Evolutionary conservation across 2,888 invertebrate genomes (phyloP).

Genomic region (Phortica okadai): DNA sequence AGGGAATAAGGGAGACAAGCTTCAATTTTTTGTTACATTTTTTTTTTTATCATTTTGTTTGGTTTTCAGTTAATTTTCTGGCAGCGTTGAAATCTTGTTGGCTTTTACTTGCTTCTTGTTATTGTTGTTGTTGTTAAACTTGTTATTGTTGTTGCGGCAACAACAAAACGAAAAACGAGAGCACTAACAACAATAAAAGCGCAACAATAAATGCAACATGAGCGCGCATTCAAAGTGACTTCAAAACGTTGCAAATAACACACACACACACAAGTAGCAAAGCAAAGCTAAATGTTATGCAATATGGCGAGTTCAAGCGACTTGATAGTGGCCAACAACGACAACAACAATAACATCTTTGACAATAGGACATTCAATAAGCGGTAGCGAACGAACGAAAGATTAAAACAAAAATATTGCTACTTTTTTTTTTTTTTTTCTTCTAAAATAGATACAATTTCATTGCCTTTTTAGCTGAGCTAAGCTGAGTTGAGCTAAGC

Average conservation of each 20-base stretch:
- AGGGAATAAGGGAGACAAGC: conserved; percentile 14
- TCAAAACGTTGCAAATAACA: not conserved
- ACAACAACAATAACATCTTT: conserved; percentile 7
- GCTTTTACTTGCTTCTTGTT: conserved; percentile 40
- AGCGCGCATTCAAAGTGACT: conserved; percentile 11
- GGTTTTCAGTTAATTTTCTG: not conserved
- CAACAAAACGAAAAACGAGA: not conserved
- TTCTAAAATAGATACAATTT: too few species aligned
- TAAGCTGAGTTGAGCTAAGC: too few species aligned
- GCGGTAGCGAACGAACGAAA: not conserved
- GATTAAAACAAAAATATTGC: not conserved
- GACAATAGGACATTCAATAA: not conserved
- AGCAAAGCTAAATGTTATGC: conserved; percentile 6
- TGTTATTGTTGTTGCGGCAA: conserved; percentile 5
- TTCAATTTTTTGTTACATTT: not conserved
- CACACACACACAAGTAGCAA: not conserved
- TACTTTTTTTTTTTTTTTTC: not conserved
- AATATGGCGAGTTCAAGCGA: not conserved
- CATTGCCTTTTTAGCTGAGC: too few species aligned
- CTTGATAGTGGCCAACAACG: conserved; percentile 5
- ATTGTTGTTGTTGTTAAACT: conserved; percentile 7
- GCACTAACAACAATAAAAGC: conserved; percentile 8
- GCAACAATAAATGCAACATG: conserved; percentile 25
- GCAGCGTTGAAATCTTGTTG: not conserved
- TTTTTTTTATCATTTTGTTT: not conserved